A percentile compares a stretch with the other conserved stretches of the same genome.
Conservation (phyloP, 1,140 invertebrate species). For the Lepidurus couesii region DNA sequence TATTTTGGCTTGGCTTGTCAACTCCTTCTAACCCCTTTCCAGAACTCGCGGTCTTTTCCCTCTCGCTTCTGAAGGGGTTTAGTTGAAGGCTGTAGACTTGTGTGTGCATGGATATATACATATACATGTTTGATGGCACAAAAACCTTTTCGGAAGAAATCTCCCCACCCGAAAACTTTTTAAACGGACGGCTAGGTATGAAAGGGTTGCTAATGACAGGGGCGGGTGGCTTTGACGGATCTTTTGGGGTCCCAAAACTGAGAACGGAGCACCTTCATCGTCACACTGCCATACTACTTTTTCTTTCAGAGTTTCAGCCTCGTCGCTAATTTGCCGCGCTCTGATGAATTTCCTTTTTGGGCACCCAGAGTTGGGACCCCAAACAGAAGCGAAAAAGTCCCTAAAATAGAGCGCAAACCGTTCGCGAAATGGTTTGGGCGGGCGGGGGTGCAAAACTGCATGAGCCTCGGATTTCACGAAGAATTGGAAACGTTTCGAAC, state of each 20-base stretch:
- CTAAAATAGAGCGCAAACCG: no score
- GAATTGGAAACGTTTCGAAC: no score
- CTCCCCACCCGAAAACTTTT: neutral
- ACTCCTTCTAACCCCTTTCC: neutral
- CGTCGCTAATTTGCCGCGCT: slow-evolving; percentile 11
- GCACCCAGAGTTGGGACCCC: no score
- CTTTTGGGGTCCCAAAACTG: neutral
- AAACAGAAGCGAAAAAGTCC: no score
- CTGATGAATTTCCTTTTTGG: neutral
- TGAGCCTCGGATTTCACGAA: no score
- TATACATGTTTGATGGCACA: neutral
- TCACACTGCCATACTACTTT: neutral
- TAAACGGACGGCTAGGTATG: neutral
- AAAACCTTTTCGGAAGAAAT: neutral
- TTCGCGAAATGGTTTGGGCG: no score
- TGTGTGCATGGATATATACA: neutral
- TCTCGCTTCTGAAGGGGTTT: no score
- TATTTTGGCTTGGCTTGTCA: neutral
- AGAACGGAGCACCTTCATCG: neutral
- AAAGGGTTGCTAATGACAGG: slow-evolving; percentile 7
- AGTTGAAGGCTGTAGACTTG: no score
- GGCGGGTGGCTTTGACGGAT: slow-evolving; percentile 8
- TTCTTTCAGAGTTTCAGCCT: neutral
- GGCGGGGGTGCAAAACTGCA: no score
- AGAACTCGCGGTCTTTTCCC: neutral